Evolutionary conservation across 2,888 invertebrate genomes (phyloP).

Genomic region (Anoncus sp.): DNA sequence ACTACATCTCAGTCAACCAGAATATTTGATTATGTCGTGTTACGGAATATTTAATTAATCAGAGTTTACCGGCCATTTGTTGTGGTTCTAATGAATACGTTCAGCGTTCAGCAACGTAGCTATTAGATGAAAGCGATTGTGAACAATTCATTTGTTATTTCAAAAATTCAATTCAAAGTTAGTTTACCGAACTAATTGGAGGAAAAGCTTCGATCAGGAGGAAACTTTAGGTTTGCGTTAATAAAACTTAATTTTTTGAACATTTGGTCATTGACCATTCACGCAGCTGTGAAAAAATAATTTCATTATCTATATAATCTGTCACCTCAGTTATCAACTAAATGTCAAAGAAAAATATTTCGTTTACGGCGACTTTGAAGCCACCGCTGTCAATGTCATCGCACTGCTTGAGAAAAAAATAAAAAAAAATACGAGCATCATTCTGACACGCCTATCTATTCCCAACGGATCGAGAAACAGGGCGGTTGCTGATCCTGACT

Average conservation of each 20-base stretch:
- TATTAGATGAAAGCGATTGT: too few relatives aligned
- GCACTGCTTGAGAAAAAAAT: background rate
- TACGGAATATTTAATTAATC: background rate
- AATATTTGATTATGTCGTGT: background rate
- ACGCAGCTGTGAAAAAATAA: background rate
- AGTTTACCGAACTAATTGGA: background rate
- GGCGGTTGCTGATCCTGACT: constrained; percentile 50
- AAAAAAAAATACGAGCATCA: background rate
- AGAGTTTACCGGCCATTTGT: background rate
- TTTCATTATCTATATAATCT: background rate
- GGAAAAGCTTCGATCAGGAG: too few relatives aligned
- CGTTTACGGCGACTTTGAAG: background rate
- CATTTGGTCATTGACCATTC: background rate
- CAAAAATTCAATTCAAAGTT: too few relatives aligned
- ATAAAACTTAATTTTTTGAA: too few relatives aligned
- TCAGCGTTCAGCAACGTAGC: too few relatives aligned
- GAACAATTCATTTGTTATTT: too few relatives aligned
- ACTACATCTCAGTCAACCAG: background rate
- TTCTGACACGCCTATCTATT: constrained; percentile 43
- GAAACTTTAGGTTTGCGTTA: too few relatives aligned
- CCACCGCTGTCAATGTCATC: background rate
- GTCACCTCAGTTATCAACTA: background rate
- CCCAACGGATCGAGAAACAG: constrained; percentile 31
- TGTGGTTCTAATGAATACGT: background rate
- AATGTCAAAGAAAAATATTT: constrained; percentile 3